Percentiles rank a stretch among this genome's conserved stretches.
Conservation (phyloP, 2,888 invertebrate species). For the Gasteruption jaculator region DNA sequence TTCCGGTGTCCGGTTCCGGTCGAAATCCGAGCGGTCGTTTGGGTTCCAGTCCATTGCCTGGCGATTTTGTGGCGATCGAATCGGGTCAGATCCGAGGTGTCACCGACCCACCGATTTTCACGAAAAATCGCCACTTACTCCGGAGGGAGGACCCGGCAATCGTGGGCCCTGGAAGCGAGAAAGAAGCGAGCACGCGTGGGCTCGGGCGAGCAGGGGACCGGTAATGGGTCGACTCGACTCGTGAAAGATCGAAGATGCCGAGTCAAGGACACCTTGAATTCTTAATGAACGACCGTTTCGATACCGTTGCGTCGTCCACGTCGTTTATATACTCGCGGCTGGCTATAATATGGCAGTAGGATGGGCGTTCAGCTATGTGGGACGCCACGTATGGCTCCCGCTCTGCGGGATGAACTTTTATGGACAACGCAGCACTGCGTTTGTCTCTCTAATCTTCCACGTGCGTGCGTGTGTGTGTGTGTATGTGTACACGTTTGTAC, state of each 20-base stretch:
- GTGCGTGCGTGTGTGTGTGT: too few relatives aligned
- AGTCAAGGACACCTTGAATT: conserved; percentile 38
- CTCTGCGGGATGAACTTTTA: conserved; percentile 37
- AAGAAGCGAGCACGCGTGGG: too few relatives aligned
- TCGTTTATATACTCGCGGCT: conserved; percentile 5
- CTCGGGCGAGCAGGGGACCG: conserved; percentile 11
- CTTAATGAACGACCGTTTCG: conserved; percentile 38
- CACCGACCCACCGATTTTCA: too few relatives aligned
- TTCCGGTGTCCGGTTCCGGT: too few relatives aligned
- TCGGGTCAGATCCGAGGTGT: too few relatives aligned
- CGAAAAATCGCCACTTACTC: conserved; percentile 4
- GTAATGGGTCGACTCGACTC: conserved; percentile 11
- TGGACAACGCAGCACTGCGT: conserved; percentile 37
- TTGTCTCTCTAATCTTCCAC: neutral
- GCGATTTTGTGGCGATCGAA: too few relatives aligned
- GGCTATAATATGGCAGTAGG: conserved; percentile 21
- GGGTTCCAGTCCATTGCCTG: too few relatives aligned
- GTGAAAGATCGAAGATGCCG: conserved; percentile 20
- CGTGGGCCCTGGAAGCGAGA: conserved; percentile 15
- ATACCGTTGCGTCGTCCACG: conserved; percentile 34
- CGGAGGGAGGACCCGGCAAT: conserved; percentile 5
- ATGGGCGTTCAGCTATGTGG: conserved; percentile 31
- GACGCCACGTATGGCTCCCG: conserved; percentile 39
- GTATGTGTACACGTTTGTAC: neutral
- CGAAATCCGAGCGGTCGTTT: too few relatives aligned